These are phyloP conservation scores for Lathronympha strigana DNA, from an alignment of 2,888 invertebrate genomes.

Conservation along the genomic window DNA sequence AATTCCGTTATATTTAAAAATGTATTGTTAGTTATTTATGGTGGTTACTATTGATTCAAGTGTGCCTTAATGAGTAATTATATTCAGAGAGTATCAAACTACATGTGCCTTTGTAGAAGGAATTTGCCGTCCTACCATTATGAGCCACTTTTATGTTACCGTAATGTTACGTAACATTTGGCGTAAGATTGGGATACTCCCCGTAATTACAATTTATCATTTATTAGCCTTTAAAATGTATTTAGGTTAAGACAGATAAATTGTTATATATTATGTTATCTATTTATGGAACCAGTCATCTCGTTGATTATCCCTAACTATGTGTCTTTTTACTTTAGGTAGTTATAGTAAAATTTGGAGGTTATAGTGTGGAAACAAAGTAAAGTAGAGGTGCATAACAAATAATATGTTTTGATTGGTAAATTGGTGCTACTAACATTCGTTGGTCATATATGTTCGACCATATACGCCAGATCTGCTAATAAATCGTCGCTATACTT, in stretches of 20 bases:
- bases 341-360: neutral
- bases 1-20: slow-evolving; percentile 15
- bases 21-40: slow-evolving; percentile 23
- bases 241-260: slow-evolving; percentile 9
- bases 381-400: neutral
- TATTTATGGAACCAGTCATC: slow-evolving; percentile 28
- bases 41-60: slow-evolving; percentile 32
- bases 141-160: slow-evolving; percentile 20
- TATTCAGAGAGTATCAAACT: slow-evolving; percentile 19
- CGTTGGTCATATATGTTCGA: too few relatives aligned
- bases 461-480: too few relatives aligned
- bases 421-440: slow-evolving; percentile 28
- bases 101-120: slow-evolving; percentile 32
- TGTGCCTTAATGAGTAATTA: slow-evolving; percentile 37
- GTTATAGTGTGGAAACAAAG: slow-evolving; percentile 10
- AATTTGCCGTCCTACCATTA: slow-evolving; percentile 34
- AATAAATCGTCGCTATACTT: too few relatives aligned
- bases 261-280: slow-evolving; percentile 26
- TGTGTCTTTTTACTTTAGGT: neutral
- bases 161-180: slow-evolving; percentile 14
- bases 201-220: slow-evolving; percentile 8
- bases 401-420: slow-evolving; percentile 21
- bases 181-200: neutral
- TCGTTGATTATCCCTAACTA: slow-evolving; percentile 16
- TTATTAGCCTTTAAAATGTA: slow-evolving; percentile 2